A percentile compares a stretch with the other conserved stretches of the same genome.
Conservation (phyloP, 2,113 vertebrate species). For the Spea multiplicata region DNA sequence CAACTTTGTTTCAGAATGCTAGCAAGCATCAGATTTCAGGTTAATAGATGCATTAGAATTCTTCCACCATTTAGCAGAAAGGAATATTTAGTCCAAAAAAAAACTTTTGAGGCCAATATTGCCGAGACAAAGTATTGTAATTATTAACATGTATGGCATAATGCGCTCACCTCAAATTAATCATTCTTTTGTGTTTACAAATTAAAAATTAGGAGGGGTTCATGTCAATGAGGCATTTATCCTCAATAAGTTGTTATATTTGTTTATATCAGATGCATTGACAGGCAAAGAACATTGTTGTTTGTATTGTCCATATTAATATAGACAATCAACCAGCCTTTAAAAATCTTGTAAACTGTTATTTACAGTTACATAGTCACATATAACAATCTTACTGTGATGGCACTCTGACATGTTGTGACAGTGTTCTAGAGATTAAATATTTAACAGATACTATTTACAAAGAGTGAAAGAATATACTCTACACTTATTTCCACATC, state of each 20-base stretch:
- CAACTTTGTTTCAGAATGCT: neutral
- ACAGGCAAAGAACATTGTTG: no score
- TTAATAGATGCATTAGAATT: slow-evolving; percentile 7
- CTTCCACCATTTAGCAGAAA: neutral
- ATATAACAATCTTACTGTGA: no score
- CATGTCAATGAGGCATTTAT: slow-evolving; percentile 33
- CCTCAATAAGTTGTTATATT: neutral
- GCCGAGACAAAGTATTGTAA: slow-evolving; percentile 9
- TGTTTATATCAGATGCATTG: no score
- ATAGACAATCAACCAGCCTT: no score
- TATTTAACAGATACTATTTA: no score
- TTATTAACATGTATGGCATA: slow-evolving; percentile 19
- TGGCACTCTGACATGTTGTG: no score
- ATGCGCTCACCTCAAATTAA: neutral
- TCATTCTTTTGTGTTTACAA: neutral
- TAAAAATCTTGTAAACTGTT: no score
- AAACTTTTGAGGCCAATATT: slow-evolving; percentile 4
- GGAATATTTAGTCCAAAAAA: neutral
- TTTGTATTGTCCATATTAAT: no score
- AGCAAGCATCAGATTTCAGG: slow-evolving; percentile 5
- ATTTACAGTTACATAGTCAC: no score
- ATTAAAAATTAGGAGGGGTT: slow-evolving; percentile 21
- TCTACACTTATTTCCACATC: no score
- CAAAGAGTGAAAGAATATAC: no score
- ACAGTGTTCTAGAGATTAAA: no score